Evolutionary conservation across 2,797 vertebrate species (phyloP), one percentile per base, ranked within the genome.

Genomic region (Semaprochilodus insignis): DNA sequence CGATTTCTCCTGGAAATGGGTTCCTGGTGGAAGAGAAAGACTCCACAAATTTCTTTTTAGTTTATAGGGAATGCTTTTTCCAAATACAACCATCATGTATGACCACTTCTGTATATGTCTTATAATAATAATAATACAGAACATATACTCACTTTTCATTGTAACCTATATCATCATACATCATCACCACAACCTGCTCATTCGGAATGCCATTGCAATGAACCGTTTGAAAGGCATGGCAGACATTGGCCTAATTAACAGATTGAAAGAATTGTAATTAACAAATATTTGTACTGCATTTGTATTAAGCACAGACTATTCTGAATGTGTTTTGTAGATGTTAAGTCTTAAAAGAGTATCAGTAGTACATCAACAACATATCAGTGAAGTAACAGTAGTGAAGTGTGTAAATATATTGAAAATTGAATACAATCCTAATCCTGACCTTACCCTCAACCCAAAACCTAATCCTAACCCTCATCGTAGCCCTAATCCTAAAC

Each of bases 91-190:
- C 4, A 27, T 15, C 1, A 65, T 27, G 1, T 23, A 65, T 15
- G 16, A 13, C 2, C 14, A 65, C 5, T 27, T 31, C 25, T 62
- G 10, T 62, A 25, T 27, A 25, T 27, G 10, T 57, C 62, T 31
- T 60, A 60, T 14, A 62, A n/a, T 25, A 67, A 19, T 2, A 11
- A 69, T 21, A 1, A n/a, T 34, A 66, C 7, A 27, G 1, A 69
- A 3, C 4, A 11, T 66, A 95, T 66, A 95, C 96, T 95, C 88
- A 96, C 96, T 95, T 85, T 0, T 91, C 86, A 4, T 90, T 90
- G 67, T 92, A 80, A 80, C 95, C 95, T 11, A 96, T 94, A 86
- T 96, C 95, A 6, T 96, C 96, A 1, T 94, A 96, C 95, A 96
- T 96, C 95, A 96, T 96, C 72, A 96, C 93, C 0, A 96, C 5